Evolutionary conservation across 2,113 vertebrate species (phyloP).

Genomic region (Gobiocypris rarus): DNA sequence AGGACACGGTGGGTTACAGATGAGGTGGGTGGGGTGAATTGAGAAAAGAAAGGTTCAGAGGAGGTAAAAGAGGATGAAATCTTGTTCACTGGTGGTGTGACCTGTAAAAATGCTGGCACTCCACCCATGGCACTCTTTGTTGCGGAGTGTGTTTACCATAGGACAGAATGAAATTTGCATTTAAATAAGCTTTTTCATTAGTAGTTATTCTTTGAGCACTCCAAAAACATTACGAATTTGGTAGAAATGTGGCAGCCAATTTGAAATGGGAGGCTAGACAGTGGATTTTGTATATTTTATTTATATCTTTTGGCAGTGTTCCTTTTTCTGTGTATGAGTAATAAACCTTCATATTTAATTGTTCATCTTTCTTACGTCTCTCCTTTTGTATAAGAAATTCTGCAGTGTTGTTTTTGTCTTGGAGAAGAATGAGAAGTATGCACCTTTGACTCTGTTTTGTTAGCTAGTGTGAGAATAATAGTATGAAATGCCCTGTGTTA

Average conservation of each 20-base stretch:
- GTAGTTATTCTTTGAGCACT: conserved; percentile 64
- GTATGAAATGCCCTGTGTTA: neutral
- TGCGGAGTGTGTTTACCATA: conserved; percentile 75
- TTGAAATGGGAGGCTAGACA: conserved; percentile 64
- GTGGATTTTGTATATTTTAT: conserved; percentile 47
- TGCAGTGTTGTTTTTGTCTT: neutral
- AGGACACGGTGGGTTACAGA: neutral
- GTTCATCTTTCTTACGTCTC: conserved; percentile 8
- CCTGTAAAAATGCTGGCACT: conserved; percentile 64
- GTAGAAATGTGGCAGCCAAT: conserved; percentile 70
- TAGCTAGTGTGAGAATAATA: conserved; percentile 35
- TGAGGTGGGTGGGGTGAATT: neutral
- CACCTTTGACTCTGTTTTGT: neutral
- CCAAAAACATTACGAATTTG: conserved; percentile 73
- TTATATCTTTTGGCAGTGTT: conserved; percentile 31
- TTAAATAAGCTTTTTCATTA: conserved; percentile 85
- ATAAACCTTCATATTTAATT: conserved; percentile 50
- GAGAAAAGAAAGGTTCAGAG: neutral
- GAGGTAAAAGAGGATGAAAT: conserved; percentile 53
- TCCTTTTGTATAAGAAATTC: neutral
- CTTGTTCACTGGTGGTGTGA: conserved; percentile 71
- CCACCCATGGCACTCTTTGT: conserved; percentile 74
- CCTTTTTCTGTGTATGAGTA: conserved; percentile 46
- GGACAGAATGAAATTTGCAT: conserved; percentile 80
- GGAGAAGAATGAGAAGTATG: neutral